A percentile compares a stretch with the other conserved stretches of the same genome.
phyloP scores from a whole-genome alignment of 2,888 invertebrate genomes.

The Agrypnus murinus region DNA sequence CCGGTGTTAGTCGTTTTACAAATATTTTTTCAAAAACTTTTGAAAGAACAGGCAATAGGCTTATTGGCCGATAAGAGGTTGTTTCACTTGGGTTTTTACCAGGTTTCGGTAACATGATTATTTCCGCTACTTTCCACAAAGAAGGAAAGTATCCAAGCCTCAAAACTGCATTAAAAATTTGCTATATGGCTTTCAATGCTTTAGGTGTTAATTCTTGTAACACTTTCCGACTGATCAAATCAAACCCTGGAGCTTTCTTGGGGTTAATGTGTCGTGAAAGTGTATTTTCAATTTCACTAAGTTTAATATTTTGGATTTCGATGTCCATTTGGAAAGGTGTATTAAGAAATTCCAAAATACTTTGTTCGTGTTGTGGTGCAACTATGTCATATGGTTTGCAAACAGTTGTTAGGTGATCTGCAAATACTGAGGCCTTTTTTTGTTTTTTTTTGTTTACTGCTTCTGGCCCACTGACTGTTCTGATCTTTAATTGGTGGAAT shows the following conservation, averaged over 20 bases:
- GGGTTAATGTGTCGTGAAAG: constrained; percentile 5
- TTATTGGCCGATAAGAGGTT: constrained; percentile 4
- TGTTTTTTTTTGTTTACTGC: no score
- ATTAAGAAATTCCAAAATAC: constrained; percentile 6
- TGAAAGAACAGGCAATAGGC: constrained; percentile 10
- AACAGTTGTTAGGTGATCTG: constrained; percentile 19
- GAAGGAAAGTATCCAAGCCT: not conserved
- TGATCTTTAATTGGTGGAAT: constrained; percentile 10
- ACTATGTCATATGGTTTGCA: constrained; percentile 1
- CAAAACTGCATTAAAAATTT: constrained; percentile 10
- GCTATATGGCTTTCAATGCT: constrained; percentile 5
- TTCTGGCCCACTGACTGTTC: not conserved
- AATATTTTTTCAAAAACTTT: constrained; percentile 12
- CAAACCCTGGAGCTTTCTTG: no score
- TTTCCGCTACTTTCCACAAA: constrained; percentile 10
- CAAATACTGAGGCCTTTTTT: constrained; percentile 3
- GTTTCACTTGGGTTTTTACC: no score
- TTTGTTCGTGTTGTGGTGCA: constrained; percentile 9
- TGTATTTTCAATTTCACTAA: constrained; percentile 13
- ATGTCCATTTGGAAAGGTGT: constrained; percentile 16
- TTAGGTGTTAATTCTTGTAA: constrained; percentile 7
- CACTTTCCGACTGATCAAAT: not conserved
- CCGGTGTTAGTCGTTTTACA: not conserved
- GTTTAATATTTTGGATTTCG: constrained; percentile 5
- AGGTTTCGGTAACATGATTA: not conserved